phyloP scores from a whole-genome alignment of 2,797 vertebrate species.

The Silurus lanzhouensis region DNA sequence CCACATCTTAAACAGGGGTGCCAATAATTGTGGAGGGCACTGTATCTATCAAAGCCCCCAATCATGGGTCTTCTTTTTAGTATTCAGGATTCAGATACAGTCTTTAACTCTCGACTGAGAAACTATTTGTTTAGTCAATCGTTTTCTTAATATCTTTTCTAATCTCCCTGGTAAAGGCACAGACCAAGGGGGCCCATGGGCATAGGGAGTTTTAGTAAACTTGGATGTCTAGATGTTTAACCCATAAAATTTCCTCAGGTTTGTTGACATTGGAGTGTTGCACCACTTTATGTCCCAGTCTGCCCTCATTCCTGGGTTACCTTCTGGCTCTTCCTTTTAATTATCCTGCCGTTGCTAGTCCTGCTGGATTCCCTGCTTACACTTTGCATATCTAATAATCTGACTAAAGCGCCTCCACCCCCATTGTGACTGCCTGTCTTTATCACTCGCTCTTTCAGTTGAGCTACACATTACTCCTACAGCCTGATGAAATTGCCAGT shows the following conservation, averaged over 20 bases:
- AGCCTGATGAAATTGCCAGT: background rate
- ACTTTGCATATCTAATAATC: background rate
- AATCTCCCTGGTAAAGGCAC: no score
- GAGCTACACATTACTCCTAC: background rate
- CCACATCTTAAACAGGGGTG: no score
- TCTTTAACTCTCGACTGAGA: background rate
- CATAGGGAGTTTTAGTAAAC: background rate
- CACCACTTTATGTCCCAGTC: background rate
- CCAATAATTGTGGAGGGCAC: no score
- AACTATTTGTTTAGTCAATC: background rate
- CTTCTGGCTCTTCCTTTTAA: slow-evolving; percentile 4
- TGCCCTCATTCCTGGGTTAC: background rate
- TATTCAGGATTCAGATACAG: background rate
- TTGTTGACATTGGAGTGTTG: background rate
- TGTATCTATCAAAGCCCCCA: background rate
- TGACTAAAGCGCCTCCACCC: no score
- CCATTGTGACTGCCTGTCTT: no score
- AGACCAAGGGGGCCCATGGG: background rate
- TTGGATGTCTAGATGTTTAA: background rate
- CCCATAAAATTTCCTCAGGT: background rate
- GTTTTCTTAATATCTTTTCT: background rate
- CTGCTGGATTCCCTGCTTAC: background rate
- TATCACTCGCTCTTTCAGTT: background rate
- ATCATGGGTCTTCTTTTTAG: background rate
- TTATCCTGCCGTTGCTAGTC: background rate